phyloP scores from a whole-genome alignment of 2,113 vertebrate genomes.

The Oryzias woworae region DNA sequence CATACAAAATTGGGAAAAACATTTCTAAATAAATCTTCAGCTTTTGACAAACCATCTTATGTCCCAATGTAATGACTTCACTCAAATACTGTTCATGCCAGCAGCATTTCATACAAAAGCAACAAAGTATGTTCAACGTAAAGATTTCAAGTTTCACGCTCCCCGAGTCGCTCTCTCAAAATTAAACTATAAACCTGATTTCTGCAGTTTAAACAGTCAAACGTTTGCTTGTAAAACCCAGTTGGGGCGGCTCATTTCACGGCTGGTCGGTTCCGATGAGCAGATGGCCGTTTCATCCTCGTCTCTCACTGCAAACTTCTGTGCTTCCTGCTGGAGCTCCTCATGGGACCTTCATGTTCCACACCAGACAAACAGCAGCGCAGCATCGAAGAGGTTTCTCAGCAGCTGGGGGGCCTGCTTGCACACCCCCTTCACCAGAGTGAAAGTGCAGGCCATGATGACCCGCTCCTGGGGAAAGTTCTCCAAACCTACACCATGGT shows the following conservation, averaged over 20 bases:
- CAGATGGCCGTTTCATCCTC: conserved; percentile 2
- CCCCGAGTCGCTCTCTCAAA: no score
- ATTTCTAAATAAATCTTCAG: no score
- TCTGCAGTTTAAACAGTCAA: not conserved
- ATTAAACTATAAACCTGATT: not conserved
- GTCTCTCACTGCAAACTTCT: not conserved
- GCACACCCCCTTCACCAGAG: conserved; percentile 81
- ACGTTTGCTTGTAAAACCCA: not conserved
- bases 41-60: not conserved
- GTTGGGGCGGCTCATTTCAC: not conserved
- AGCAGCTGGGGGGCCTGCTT: conserved; percentile 76
- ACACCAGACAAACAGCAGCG: conserved; percentile 70
- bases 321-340: not conserved
- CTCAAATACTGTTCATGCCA: no score
- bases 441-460: conserved; percentile 78
- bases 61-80: not conserved
- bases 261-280: not conserved
- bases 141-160: no score
- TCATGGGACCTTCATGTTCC: conserved; percentile 14
- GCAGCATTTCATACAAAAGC: no score
- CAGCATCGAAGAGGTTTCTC: conserved; percentile 59
- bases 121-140: no score
- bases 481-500: conserved; percentile 58
- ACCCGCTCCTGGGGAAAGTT: conserved; percentile 74
- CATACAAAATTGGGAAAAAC: not conserved